Conservation (phyloP, 2,797 vertebrate genomes). For the Liasis olivaceus region DNA sequence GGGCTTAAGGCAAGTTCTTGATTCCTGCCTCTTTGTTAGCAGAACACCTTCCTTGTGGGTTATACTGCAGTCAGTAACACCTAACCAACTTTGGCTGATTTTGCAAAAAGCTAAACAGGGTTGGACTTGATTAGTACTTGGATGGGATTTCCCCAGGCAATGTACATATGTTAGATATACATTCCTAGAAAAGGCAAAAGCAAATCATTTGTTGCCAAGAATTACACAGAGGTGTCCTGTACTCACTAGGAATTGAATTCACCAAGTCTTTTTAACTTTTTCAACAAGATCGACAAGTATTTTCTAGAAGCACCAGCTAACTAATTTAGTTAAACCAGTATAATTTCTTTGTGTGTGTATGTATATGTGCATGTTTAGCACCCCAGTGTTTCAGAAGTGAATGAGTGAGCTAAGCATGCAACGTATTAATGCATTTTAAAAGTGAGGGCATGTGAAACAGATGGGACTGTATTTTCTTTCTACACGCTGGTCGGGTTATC, state of each 20-base stretch:
- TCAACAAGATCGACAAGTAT: neutral
- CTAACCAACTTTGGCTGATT: neutral
- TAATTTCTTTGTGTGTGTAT: neutral
- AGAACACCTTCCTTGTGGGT: neutral
- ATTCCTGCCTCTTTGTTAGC: neutral
- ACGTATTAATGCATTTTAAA: neutral
- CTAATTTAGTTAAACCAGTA: neutral
- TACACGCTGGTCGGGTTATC: neutral
- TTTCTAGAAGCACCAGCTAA: neutral
- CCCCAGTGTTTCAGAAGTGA: neutral
- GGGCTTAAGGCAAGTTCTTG: neutral
- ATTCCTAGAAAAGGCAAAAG: neutral
- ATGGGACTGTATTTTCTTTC: neutral
- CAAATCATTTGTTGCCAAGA: neutral
- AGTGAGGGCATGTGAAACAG: neutral
- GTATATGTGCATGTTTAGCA: neutral
- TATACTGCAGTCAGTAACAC: neutral
- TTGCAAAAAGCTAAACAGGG: neutral
- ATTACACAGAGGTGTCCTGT: neutral
- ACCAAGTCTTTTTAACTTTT: neutral
- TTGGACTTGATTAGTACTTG: neutral
- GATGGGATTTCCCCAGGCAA: neutral
- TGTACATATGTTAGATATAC: too few species aligned
- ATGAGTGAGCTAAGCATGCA: neutral
- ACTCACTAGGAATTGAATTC: neutral